Base-by-base conservation (phyloP, 1,140 invertebrate species). In the Drosophila fuyamai region DNA sequence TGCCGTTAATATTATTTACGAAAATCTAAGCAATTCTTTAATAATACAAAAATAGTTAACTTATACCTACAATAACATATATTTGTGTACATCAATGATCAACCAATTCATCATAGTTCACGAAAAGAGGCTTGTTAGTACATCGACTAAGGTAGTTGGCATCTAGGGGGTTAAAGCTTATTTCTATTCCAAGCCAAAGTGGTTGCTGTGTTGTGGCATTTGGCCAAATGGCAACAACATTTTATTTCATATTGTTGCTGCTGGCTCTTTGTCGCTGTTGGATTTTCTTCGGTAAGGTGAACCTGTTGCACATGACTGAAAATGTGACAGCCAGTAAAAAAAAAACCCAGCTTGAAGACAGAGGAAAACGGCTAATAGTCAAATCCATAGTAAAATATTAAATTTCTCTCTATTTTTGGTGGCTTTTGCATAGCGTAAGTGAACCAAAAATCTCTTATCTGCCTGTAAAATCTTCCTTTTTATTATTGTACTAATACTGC, bases 221-320 rank as follows among this genome's bases (percentile, higher is more conserved):
- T 88, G 60, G 67, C 67, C 72, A 78, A 88, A 88, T 88, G 83
- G 83, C 83, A 88, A 76, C 70, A 76, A 63, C 81, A 70, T 85
- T 80, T 84, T 50, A 56, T 73, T 71, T 41, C 43, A 58, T 65
- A 51, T 61, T 65, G 46, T 43, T 41, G 50, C 44, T 78, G 60
- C 40, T 65, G 53, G 36, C 51, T 70, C 50, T 68, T 66, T 63
- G 47, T 40, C 68, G 59, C 18, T 78, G 46, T 59, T 74, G 35
- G 32, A 47, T 66, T 75, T 46, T 57, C 35, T 14, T 53, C 61
- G 9, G 43, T 27, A 58, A 40, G 58, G 61, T 88, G 61, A 88
- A 86, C 82, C 82, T 86, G 82, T 79, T 88, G 82, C 82, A 44
- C 54, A 77, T 81, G 66, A 36, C 43, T 44, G 38, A 47, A 78